These are phyloP conservation scores for Encarsia formosa DNA, from an alignment of 2,888 invertebrate genomes.

Conservation along the genomic window DNA sequence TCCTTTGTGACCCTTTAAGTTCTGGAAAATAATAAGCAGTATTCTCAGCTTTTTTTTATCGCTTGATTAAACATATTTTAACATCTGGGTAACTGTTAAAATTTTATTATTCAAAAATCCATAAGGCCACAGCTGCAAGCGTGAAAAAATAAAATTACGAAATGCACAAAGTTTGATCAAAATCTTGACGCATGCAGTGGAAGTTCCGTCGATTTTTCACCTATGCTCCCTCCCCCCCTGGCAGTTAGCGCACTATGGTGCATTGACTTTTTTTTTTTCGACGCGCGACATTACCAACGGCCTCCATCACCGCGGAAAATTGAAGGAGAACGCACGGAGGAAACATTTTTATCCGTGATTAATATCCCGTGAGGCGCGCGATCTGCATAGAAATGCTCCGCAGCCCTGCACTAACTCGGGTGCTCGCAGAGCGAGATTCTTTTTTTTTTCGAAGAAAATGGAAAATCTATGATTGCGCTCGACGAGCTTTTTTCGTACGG, in stretches of 20 bases:
- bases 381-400: constrained; percentile 29
- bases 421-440: constrained; percentile 21
- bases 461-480: constrained; percentile 36
- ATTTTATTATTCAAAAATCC: no score
- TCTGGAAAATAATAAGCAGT: no score
- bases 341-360: constrained; percentile 29
- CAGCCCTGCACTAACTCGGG: no score
- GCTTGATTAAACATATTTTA: no score
- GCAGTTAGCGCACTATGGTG: neutral
- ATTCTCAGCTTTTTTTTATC: no score
- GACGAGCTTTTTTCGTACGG: no score
- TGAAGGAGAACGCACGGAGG: constrained; percentile 20
- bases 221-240: neutral
- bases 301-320: constrained; percentile 13
- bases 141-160: no score
- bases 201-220: neutral
- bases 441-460: constrained; percentile 31
- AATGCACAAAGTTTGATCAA: no score
- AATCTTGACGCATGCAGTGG: no score
- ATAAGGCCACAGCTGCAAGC: no score
- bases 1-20: no score
- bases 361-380: constrained; percentile 30
- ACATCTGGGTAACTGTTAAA: no score
- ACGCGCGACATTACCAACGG: constrained; percentile 15
- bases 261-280: neutral